Evolutionary conservation across 1,140 invertebrate genomes (phyloP).

Genomic region (Drosophila nebulosa): DNA sequence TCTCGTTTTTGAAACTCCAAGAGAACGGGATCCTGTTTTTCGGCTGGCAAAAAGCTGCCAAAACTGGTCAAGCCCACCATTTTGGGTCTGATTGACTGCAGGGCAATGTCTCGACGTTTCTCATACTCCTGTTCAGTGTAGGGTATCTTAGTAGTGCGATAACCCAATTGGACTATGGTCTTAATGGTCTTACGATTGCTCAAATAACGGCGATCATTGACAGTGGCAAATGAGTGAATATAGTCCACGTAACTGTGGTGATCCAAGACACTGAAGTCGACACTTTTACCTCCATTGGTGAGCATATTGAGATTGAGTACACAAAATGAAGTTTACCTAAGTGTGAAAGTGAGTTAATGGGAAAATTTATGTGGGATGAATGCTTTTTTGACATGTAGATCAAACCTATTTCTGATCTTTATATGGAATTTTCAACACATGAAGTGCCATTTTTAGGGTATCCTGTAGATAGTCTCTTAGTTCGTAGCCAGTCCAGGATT

Average conservation of each 20-base stretch:
- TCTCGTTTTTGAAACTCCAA: slow-evolving; percentile 54
- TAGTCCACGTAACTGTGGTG: slow-evolving; percentile 60
- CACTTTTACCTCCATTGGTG: not conserved
- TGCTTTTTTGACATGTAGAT: no score
- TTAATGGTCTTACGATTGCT: slow-evolving; percentile 8
- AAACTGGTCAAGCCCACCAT: not conserved
- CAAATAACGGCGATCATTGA: slow-evolving; percentile 46
- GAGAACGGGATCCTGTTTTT: slow-evolving; percentile 51
- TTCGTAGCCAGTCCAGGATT: no score
- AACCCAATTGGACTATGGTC: slow-evolving; percentile 58
- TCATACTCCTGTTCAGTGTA: slow-evolving; percentile 48
- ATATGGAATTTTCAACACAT: no score
- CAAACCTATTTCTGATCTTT: no score
- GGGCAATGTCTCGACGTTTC: slow-evolving; percentile 38
- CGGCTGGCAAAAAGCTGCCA: slow-evolving; percentile 31
- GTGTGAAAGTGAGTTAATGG: no score
- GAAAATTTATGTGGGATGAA: no score
- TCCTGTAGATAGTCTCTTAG: no score
- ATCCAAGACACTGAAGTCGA: slow-evolving; percentile 52
- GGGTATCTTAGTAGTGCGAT: slow-evolving; percentile 55
- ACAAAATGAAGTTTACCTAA: not conserved
- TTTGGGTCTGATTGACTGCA: slow-evolving; percentile 52
- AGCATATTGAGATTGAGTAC: slow-evolving; percentile 6
- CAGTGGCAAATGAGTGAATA: slow-evolving; percentile 55
- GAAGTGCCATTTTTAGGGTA: no score